Evolutionary conservation across 2,888 invertebrate species (phyloP), one percentile per base, ranked within the genome.

Genomic region (Papilio gigon): DNA sequence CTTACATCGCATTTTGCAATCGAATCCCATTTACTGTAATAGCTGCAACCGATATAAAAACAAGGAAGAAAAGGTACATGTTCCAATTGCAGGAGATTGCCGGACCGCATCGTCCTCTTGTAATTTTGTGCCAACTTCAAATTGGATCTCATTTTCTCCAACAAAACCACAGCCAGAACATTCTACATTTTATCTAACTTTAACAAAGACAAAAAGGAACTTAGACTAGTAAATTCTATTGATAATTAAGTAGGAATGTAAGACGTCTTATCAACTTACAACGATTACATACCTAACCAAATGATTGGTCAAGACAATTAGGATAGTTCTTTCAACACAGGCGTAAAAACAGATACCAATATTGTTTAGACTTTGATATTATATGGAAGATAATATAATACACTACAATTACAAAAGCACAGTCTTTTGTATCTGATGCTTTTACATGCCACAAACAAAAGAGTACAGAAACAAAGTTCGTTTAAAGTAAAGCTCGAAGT

Each of bases 71-170:
- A n/a, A 14, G 1, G 59, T 25, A 47, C 47, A 50, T 35, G 35
- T 50, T 35, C 63, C 50, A 50, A 50, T 63, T 50, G 63, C 25
- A 4, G 12, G 37, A 37, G n/a, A 64, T 53, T 64, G 37, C 53
- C 53, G 27, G 62, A 27, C 35, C 64, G 22, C 47, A 22, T 47
- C 5, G 11, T 50, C 14, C 2, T 25, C n/a, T 22, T 14, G 35
- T 64, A 27, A 35, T 25, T 53, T 64, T 64, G 37, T 64, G 37
- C 50, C 27, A 37, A 53, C 27, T 64, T 37, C 9, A 64, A 53
- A 64, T 50, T 50, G 53, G 22, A 64, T 25, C 20, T 25, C 35
- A 25, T 47, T 37, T 20, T 25, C 27, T 14, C 20, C 4, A 14
- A 50, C 27, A 27, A 11, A 53, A 53, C 9, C 27, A 25, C 8